phyloP scores from a whole-genome alignment of 30 jellyfish, hydroid and myxozoan species.

The Cassiopea xamachana region DNA sequence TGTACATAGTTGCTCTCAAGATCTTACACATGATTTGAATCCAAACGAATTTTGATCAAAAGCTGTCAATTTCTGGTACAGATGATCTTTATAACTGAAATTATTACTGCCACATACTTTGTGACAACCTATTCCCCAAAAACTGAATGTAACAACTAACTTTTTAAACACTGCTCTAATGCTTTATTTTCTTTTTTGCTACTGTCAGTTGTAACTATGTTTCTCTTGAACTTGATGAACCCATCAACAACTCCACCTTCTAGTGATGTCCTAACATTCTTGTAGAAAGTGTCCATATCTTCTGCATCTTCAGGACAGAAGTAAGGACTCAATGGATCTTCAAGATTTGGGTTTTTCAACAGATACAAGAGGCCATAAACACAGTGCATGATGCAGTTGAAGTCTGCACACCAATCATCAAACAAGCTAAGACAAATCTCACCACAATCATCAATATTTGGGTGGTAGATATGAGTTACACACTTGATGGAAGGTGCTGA shows the following conservation, averaged over 20 bases:
- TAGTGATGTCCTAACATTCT: slow-evolving; percentile 80
- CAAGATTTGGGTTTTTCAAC: slow-evolving; percentile 86
- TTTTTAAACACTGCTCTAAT: background rate
- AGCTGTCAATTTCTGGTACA: too few relatives aligned
- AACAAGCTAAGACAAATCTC: slow-evolving; percentile 90
- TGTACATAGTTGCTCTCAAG: too few relatives aligned
- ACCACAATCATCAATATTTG: slow-evolving; percentile 94
- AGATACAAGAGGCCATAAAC: slow-evolving; percentile 81
- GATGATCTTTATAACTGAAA: too few relatives aligned
- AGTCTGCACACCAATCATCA: slow-evolving; percentile 86
- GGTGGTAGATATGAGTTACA: slow-evolving; percentile 83
- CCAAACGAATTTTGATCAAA: too few relatives aligned
- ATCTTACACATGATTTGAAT: too few relatives aligned
- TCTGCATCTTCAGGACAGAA: slow-evolving; percentile 92
- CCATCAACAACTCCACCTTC: slow-evolving; percentile 88
- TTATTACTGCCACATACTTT: too few relatives aligned
- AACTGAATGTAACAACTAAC: background rate
- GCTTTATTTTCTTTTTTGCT: background rate
- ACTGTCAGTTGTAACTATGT: slow-evolving; percentile 7
- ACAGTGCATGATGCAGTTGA: slow-evolving; percentile 73
- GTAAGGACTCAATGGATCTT: slow-evolving; percentile 94
- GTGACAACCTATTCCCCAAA: background rate
- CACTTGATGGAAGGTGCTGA: slow-evolving; percentile 78
- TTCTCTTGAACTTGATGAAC: slow-evolving; percentile 58
- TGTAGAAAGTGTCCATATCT: slow-evolving; percentile 53